Conservation (phyloP, 1,140 invertebrate species). For the Diabrotica undecimpunctata region DNA sequence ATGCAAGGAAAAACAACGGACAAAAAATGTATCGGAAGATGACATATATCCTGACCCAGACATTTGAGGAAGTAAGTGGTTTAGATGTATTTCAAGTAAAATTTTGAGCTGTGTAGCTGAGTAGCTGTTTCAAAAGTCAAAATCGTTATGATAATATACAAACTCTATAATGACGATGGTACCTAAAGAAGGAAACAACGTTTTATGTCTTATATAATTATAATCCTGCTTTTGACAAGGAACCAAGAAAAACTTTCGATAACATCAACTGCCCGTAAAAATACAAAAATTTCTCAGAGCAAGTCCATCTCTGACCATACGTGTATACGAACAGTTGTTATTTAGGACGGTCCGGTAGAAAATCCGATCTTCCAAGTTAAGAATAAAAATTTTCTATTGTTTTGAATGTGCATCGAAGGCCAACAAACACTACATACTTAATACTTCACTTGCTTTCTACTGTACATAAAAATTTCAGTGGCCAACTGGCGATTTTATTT, state of each 20-base stretch:
- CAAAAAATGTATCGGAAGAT: too few relatives aligned
- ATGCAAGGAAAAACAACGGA: too few relatives aligned
- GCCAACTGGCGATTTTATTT: background rate
- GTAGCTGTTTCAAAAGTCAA: too few relatives aligned
- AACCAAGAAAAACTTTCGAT: background rate
- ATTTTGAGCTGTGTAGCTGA: too few relatives aligned
- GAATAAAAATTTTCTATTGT: slow-evolving; percentile 1
- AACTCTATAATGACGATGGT: too few relatives aligned
- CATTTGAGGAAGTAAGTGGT: too few relatives aligned
- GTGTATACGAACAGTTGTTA: background rate
- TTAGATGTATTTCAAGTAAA: too few relatives aligned
- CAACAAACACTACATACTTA: background rate
- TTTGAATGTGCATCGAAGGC: slow-evolving; percentile 1
- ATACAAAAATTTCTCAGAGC: background rate
- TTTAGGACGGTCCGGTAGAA: background rate
- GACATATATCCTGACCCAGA: too few relatives aligned
- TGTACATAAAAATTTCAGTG: background rate
- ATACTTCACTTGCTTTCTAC: background rate
- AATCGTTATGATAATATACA: too few relatives aligned
- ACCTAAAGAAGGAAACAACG: too few relatives aligned
- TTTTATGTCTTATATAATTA: too few relatives aligned
- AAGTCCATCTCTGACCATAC: background rate
- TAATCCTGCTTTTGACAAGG: too few relatives aligned
- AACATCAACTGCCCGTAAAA: background rate
- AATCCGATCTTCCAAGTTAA: background rate